Evolutionary conservation across 2,797 vertebrate genomes (phyloP), one percentile per base, ranked within the genome.

Genomic region (Acipenser transmontanus): DNA sequence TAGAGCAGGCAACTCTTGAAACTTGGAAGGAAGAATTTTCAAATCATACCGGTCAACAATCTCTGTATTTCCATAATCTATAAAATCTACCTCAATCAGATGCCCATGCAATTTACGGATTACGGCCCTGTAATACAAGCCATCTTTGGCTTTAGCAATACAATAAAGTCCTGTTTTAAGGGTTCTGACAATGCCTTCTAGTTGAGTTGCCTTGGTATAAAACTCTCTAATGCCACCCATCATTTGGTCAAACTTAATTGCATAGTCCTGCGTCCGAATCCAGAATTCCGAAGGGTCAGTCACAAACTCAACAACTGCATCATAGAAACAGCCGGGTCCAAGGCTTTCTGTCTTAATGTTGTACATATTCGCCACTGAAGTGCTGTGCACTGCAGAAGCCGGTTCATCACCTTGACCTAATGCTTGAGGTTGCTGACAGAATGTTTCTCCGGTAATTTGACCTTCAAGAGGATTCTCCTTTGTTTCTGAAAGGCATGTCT

Each of bases 261-360:
- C 78, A 69, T 91, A 80, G 54, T 84, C 86, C 47, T 80, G 78
- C 2, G 91, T 87, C 71, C 91, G 85, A 71, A 99, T 86, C 93
- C 95, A 98, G 75, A 99, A 98, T 76, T 92, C 89, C 0, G 88
- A 93, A 0, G 95, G 95, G 67, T 81, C 89, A 64, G 10, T 79
- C 52, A 93, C 64, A 49, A 92, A 84, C 59, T 91, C 89, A 12
- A 98, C 89, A 64, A 76, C 73, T 0, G 77, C 92, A 0, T 84
- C 64, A 0, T 92, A 81, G 11, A 87, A 88, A 0, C 80, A 74
- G 2, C 87, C 86, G 1, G 77, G 59, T 48, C 62, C 2, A 1
- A 91, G 80, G 49, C 70, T 70, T 74, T 82, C 81, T 14, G 73
- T 66, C n/a, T 34, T 72, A 7, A 76, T 68, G 10, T 17, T 17